Base-by-base conservation (phyloP, 2,888 invertebrate species). In the Doris montereyensis region DNA sequence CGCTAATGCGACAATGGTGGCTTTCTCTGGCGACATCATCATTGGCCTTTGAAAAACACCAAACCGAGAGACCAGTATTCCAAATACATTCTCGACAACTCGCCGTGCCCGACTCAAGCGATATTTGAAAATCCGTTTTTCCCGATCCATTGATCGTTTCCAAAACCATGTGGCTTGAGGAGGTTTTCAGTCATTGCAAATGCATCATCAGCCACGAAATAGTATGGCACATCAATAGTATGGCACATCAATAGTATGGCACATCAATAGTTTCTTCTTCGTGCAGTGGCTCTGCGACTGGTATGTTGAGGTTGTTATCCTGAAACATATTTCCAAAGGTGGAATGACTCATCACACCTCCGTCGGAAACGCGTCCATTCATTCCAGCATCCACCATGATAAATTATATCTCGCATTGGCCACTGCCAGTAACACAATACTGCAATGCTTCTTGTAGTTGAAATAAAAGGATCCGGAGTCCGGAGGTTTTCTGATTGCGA, bases 401-500 rank as follows among this genome's bases (percentile, higher is more conserved):
- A 10, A 65, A 65, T 65, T n/a, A n/a, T n/a, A n/a, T n/a, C 28
- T 65, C 10, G 67, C 67, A 65, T 65, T 65, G 24, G 28, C 67
- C 28, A 65, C 67, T 65, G 24, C 67, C 67, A 65, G 10, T 24
- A 10, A 65, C 67, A 65, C 67, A 65, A 65, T 65, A 28, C 67
- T 65, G 3, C 21, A 65, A 26, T 65, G 67, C 26, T 65, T 26
- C 67, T 65, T 65, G 67, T 65, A 21, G 67, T 65, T 65, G 67
- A 65, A 65, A 65, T 24, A 65, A 26, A 65, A 65, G 21, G 26
- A 65, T 26, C 67, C 28, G 21, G 26, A 26, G 67, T 10, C 67
- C 24, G 67, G 67, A 65, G 67, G 67, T 28, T 65, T 65, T 65
- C 67, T 65, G 67, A 65, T 65, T 65, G 21, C 67, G 1, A 65